A percentile compares a stretch with the other conserved stretches of the same genome.
Evolutionary conservation across 1,140 invertebrate species (phyloP).

Genomic region (Aporrectodea caliginosa): DNA sequence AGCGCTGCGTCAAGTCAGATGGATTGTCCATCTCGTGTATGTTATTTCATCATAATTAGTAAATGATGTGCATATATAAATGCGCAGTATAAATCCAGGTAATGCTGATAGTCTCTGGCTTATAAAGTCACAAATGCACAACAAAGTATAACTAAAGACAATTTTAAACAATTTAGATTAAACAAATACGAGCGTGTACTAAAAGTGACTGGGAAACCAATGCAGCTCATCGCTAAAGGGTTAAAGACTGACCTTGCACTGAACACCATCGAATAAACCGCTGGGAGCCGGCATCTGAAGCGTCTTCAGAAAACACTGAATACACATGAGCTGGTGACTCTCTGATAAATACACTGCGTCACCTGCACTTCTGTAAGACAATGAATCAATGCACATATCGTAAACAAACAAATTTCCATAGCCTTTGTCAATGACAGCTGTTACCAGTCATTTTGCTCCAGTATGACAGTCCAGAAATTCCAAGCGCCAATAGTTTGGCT

Average conservation of each 20-base stretch:
- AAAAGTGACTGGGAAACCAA: too few species aligned
- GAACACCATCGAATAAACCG: constrained; percentile 32
- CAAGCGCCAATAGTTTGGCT: not conserved
- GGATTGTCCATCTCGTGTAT: too few species aligned
- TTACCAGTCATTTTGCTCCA: not conserved
- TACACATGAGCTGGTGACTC: constrained; percentile 36
- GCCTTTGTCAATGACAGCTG: not conserved
- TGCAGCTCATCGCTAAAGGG: too few species aligned
- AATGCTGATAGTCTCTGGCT: not conserved
- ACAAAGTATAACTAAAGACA: too few species aligned
- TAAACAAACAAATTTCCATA: not conserved
- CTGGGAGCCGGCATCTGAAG: constrained; percentile 41
- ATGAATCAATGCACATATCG: not conserved
- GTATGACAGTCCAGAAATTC: not conserved
- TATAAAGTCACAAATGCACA: too few species aligned
- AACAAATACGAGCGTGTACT: too few species aligned
- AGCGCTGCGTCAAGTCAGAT: too few species aligned
- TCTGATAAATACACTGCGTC: constrained; percentile 35
- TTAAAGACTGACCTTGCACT: constrained; percentile 42
- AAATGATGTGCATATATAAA: not conserved
- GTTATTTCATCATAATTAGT: too few species aligned
- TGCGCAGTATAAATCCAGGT: not conserved
- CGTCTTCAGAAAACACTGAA: constrained; percentile 42
- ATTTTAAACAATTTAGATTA: too few species aligned
- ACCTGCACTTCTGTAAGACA: constrained; percentile 22